Evolutionary conservation across 2,888 invertebrate species (phyloP).

Genomic region (Cephus pulcher): DNA sequence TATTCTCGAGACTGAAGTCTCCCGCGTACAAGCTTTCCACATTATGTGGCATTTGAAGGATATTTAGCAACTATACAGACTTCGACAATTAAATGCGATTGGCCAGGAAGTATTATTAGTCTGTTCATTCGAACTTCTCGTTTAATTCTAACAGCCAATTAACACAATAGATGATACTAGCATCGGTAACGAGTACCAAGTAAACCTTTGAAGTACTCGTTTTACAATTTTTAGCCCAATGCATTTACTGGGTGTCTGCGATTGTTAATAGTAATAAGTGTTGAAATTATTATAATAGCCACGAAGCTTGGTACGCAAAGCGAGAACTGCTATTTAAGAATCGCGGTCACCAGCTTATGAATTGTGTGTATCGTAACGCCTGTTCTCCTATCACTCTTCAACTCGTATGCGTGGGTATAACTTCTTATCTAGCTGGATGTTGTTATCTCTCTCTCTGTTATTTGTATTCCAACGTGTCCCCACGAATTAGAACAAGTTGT

Average conservation of each 20-base stretch:
- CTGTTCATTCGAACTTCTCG: background rate
- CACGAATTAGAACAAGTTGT: background rate
- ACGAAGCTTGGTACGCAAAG: background rate
- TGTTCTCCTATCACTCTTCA: background rate
- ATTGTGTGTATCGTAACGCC: background rate
- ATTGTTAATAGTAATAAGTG: background rate
- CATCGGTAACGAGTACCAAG: background rate
- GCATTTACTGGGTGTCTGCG: background rate
- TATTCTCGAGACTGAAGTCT: background rate
- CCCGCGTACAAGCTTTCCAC: background rate
- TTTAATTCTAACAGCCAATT: background rate
- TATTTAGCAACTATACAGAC: background rate
- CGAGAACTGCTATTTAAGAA: background rate
- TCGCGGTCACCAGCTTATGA: background rate
- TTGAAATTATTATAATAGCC: background rate
- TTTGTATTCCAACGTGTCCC: background rate
- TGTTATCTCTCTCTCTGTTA: background rate
- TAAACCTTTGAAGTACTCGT: background rate
- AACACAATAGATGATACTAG: background rate
- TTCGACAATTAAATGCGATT: background rate
- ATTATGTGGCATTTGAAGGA: background rate
- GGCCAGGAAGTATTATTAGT: background rate
- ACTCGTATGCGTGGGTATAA: background rate
- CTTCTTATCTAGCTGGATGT: background rate
- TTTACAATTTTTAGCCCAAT: background rate